Evolutionary conservation across 2,888 invertebrate genomes (phyloP), one percentile per base, ranked within the genome.

Genomic region (Apotomis capreana): DNA sequence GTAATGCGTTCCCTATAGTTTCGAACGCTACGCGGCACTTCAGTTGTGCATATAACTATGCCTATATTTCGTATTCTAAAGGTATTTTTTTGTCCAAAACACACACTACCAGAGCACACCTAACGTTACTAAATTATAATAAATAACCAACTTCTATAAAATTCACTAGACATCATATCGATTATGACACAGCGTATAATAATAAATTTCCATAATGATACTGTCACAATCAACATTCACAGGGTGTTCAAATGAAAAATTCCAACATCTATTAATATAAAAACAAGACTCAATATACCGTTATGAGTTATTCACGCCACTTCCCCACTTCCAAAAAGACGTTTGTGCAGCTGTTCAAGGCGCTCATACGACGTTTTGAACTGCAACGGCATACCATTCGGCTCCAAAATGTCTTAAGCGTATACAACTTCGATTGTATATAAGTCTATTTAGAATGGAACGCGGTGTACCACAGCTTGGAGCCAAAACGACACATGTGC

Each of bases 221-320:
- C 8, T 49, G 49, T 10, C 10, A 49, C 49, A 49, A 49, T 49
- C 49, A 49, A 9, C 49, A 49, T 49, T 49, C 49, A 49, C 49
- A 49, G 49, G 10, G 49, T 49, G 49, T 49, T 49, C 49, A 49
- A 49, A 49, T 10, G 40, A 40, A 40, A 49, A 49, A 49, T 49
- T 49, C 49, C 49, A 49, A 49, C 49, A 49, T 49, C 49, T 49
- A 49, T 49, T 49, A 49, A 49, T 49, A 49, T 49, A 49, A 49
- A 49, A 49, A 49, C 49, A 49, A 44, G 44, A 44, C 9, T 49
- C 49, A 49, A 49, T 49, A 49, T 49, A 49, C 49, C 49, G 49
- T 49, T 49, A 49, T 49, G 49, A 49, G 49, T 49, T 49, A 49
- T 49, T 49, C 49, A 49, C 49, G 49, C 10, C 49, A 49, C 9